phyloP scores from a whole-genome alignment of 92 coral and sea anemone species.

The Epizoanthus rinbou region DNA sequence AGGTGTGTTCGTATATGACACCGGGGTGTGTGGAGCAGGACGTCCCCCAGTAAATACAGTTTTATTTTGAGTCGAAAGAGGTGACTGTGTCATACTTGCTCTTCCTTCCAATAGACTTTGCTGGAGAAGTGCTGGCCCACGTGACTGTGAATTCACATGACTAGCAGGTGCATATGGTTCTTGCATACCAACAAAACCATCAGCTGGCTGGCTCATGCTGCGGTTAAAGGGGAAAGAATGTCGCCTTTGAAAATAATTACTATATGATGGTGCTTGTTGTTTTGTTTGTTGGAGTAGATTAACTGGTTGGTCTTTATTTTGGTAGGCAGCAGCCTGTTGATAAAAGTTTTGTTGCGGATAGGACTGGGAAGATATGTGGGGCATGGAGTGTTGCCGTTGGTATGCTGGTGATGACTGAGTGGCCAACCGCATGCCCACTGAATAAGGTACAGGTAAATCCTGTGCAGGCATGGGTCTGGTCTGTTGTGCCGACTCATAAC shows the following conservation, averaged over 20 bases:
- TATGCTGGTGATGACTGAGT: conserved; percentile 48
- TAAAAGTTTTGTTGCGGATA: conserved; percentile 37
- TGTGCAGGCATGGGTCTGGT: conserved; percentile 42
- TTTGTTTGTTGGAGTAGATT: conserved; percentile 20
- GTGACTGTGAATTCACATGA: conserved; percentile 29
- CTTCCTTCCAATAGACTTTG: conserved; percentile 32
- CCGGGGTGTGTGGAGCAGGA: conserved; percentile 11
- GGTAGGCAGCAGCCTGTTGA: conserved; percentile 27
- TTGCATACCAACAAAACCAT: conserved; percentile 40
- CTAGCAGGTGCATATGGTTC: conserved; percentile 22
- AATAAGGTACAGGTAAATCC: conserved; percentile 52
- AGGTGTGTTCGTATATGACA: conserved; percentile 5
- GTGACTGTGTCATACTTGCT: conserved; percentile 23
- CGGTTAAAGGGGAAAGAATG: conserved; percentile 87
- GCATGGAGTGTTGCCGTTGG: conserved; percentile 85
- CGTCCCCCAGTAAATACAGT: conserved; percentile 18
- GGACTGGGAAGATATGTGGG: conserved; percentile 38
- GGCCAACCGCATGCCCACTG: conserved; percentile 50
- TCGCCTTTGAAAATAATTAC: conserved; percentile 67
- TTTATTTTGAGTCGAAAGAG: conserved; percentile 26
- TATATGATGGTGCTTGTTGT: conserved; percentile 35
- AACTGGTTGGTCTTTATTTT: conserved; percentile 24
- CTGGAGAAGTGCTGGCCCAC: conserved; percentile 9
- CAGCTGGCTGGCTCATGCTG: conserved; percentile 61
- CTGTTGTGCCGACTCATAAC: conserved; percentile 55